Conservation (phyloP, 2,113 vertebrate genomes). For the Notarius quadriscutis region DNA sequence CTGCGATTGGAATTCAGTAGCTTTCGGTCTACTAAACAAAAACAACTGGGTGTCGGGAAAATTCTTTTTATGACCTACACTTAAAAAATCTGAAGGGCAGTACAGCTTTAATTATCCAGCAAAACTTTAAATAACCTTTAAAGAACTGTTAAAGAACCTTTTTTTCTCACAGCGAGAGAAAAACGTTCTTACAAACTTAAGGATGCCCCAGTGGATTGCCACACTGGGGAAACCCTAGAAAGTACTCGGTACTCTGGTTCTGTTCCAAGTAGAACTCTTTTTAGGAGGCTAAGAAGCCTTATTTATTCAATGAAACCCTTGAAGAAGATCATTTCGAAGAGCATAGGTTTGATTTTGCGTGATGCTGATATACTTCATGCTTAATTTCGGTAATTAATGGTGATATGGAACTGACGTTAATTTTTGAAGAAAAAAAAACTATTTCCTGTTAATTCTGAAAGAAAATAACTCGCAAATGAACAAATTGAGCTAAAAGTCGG, state of each 20-base stretch:
- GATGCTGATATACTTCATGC: no score
- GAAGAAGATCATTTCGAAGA: background rate
- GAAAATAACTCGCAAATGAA: no score
- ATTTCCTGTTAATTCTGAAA: no score
- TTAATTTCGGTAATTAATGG: background rate
- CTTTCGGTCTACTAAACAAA: no score
- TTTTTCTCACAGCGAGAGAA: background rate
- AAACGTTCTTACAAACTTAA: background rate
- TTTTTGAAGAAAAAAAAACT: no score
- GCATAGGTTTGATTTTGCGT: background rate
- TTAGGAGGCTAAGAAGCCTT: background rate
- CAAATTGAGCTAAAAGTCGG: no score
- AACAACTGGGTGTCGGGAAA: no score
- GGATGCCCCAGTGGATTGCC: background rate
- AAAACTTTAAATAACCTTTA: background rate
- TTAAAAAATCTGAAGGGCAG: no score
- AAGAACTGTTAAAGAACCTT: background rate
- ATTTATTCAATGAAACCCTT: background rate
- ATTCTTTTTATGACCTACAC: no score
- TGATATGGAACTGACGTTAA: background rate
- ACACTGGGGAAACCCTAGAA: background rate
- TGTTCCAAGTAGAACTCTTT: background rate
- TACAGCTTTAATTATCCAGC: background rate
- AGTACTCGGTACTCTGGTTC: background rate
- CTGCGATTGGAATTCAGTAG: no score